These are phyloP conservation scores for Dolichoris vasculosae DNA, from an alignment of 1,140 invertebrate species.

Conservation along the genomic window DNA sequence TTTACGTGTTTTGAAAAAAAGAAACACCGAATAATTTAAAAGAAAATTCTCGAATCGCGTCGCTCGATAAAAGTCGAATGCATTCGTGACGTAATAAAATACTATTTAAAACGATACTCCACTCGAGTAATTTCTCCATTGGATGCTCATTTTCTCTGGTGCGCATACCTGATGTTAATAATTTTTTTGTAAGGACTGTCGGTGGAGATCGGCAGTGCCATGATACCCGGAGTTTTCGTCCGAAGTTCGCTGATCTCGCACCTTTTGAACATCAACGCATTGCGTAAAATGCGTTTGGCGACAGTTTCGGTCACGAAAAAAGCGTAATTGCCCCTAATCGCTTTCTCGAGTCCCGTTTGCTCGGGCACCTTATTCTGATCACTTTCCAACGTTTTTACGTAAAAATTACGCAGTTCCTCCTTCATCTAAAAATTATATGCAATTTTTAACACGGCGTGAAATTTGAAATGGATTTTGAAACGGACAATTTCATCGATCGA, in stretches of 20 bases:
- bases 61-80: too few relatives aligned
- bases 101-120: neutral
- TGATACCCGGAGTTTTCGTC: conserved; percentile 63
- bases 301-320: conserved; percentile 72
- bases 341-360: conserved; percentile 66
- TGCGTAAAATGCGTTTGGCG: conserved; percentile 67
- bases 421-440: conserved; percentile 7
- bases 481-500: too few relatives aligned
- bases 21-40: too few relatives aligned
- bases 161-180: conserved; percentile 69
- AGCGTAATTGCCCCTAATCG: conserved; percentile 68
- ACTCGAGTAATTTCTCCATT: neutral
- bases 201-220: conserved; percentile 70
- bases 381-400: conserved; percentile 70
- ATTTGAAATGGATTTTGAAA: too few relatives aligned
- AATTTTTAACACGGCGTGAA: neutral
- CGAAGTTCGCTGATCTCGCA: conserved; percentile 68
- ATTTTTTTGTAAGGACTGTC: conserved; percentile 71
- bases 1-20: too few relatives aligned
- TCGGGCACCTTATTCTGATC: conserved; percentile 66
- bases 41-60: too few relatives aligned
- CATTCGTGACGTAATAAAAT: too few relatives aligned
- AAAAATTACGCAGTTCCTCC: conserved; percentile 64
- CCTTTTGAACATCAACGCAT: conserved; percentile 67
- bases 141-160: neutral